A percentile compares a stretch with the other conserved stretches of the same genome.
Evolutionary conservation across 2,888 invertebrate genomes (phyloP).

Genomic region (Alloscopus bannaensis): DNA sequence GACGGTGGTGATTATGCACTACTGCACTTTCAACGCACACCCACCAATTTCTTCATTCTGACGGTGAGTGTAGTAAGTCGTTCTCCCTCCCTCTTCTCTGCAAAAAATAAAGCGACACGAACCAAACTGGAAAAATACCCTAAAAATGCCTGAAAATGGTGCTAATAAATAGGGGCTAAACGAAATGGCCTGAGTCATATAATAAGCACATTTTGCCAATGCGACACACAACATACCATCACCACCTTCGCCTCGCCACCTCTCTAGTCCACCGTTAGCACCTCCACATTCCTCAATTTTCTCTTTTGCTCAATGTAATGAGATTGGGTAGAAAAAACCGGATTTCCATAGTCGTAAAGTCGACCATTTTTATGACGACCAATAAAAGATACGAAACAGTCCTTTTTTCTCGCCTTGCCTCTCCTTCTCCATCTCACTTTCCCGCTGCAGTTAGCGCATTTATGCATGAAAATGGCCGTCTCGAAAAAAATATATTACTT

Average conservation of each 20-base stretch:
- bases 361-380: conserved; percentile 39
- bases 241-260: conserved; percentile 4
- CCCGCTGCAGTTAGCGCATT: neutral
- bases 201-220: too few species aligned
- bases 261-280: neutral
- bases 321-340: conserved; percentile 43
- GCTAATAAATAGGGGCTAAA: too few species aligned
- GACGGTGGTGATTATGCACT: too few species aligned
- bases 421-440: neutral
- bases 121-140: too few species aligned
- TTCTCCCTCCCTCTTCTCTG: too few species aligned
- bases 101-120: too few species aligned
- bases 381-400: conserved; percentile 49
- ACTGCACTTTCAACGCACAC: too few species aligned
- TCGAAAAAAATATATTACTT: neutral
- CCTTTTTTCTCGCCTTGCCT: conserved; percentile 5
- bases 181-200: too few species aligned
- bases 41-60: neutral
- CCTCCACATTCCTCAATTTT: too few species aligned
- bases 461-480: conserved; percentile 9
- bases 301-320: conserved; percentile 41
- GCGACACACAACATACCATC: too few species aligned
- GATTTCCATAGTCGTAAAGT: conserved; percentile 59
- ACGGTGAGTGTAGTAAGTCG: too few species aligned
- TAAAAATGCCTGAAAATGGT: too few species aligned